Evolutionary conservation across 2,113 vertebrate species (phyloP), one percentile per base, ranked within the genome.

Genomic region (Elgaria multicarinata): DNA sequence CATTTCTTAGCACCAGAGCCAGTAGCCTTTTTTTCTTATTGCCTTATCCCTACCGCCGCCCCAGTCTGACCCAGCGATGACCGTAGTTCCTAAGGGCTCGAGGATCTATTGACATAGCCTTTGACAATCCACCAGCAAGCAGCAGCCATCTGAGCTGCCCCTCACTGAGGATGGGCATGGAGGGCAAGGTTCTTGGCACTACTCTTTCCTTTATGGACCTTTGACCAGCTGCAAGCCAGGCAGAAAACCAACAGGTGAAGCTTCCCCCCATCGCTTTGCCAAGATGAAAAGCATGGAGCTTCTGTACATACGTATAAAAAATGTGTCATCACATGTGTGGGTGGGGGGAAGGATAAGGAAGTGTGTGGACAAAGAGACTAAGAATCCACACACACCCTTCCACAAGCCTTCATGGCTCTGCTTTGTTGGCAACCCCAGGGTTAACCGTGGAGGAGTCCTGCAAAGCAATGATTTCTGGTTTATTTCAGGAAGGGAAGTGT

Each of bases 401-500:
- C 58, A 62, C 58, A 20, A 10, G 58, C 88, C 69, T 67, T 42
- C 33, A 0, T 77, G 3, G 1, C 86, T 91, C 82, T 18, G 87
- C 83, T 33, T 36, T 0, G 80, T 94, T 94, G 97, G 97, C 96
- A 96, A 94, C 87, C 88, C 86, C 77, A 81, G 97, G 97, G 97
- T 97, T 98, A 98, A 98, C 84, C 83, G 0, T 83, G 14, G 62
- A 44, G 69, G 94, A 83, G 91, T 90, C 93, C 94, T 80, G 94
- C 42, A 46, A 94, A 93, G 96, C 96, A 94, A 95, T 91, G 96
- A 96, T 97, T 97, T 97, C 97, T 98, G 97, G 94, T 97, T 98
- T 97, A 97, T 97, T 97, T 97, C 97, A 97, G 98, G 96, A 97
- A 98, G 98, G 99, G 99, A 99, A 99, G 99, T 99, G 98, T 99